Evolutionary conservation across 2,113 vertebrate genomes (phyloP), one percentile per base, ranked within the genome.

Genomic region (Oenanthe oenanthe): DNA sequence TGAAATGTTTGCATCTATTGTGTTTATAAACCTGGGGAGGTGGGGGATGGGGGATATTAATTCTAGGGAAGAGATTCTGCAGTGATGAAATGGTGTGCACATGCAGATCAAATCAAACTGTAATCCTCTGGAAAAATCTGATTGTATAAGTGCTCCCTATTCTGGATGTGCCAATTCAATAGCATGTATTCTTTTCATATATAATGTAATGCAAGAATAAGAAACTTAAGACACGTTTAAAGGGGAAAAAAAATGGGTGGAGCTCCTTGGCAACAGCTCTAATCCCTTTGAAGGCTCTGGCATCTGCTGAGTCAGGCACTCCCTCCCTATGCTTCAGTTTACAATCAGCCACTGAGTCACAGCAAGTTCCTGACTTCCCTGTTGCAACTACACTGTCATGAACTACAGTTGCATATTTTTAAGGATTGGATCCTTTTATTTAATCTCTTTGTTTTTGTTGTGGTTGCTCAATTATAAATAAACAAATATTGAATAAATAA

Each of bases 221-320:
- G 82, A 79, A 77, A 88, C 79, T 95, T 93, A 85, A 95, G 92
- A 90, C 78, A 72, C 19, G 84, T 84, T 88, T 92, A 90, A 88
- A 77, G 53, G 84, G 15, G 12, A 12, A 17, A 31, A 40, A 87
- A 87, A 90, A 85, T 70, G 90, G 95, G 97, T 95, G 96, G 90
- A 95, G 87, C 75, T 38, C 79, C 72, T 77, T 94, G 88, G 96
- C 93, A 95, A 89, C 24, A 2, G 36, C 56, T 88, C 34, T 95
- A 93, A 96, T 78, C 83, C 93, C 85, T 97, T 97, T 97, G 96
- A 96, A 95, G 94, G 51, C 43, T 92, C 83, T 24, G 14, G 65
- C 70, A 93, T 84, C 66, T 97, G 96, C 95, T 96, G 97, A 97
- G 93, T 97, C 96, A 97, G 93, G 79, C 54, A 31, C 53, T 92